phyloP scores from a whole-genome alignment of 2,113 vertebrate species.

The Lepisosteus osseus region DNA sequence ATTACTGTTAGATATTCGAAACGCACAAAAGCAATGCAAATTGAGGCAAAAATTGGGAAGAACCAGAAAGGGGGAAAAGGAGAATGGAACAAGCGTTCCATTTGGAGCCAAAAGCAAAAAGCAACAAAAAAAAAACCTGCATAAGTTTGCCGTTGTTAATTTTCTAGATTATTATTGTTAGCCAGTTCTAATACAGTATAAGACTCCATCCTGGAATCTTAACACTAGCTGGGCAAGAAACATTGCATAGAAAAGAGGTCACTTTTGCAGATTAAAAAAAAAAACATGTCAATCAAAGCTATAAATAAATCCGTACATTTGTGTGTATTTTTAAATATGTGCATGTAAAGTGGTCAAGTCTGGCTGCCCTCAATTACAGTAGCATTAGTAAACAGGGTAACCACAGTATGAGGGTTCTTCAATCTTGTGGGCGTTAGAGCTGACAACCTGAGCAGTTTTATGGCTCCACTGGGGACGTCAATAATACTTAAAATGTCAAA shows the following conservation, averaged over 20 bases:
- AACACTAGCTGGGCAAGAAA: too few species aligned
- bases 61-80: too few species aligned
- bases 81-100: too few species aligned
- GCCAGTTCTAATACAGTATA: too few species aligned
- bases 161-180: too few species aligned
- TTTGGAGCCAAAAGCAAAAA: too few species aligned
- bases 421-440: slow-evolving; percentile 1
- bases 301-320: background rate
- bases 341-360: slow-evolving; percentile 9
- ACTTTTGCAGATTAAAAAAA: background rate
- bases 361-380: background rate
- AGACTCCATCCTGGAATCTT: too few species aligned
- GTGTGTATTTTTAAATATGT: background rate
- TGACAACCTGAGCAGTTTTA: background rate
- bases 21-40: too few species aligned
- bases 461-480: slow-evolving; percentile 8
- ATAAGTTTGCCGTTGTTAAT: too few species aligned
- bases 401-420: slow-evolving; percentile 9
- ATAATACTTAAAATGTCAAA: slow-evolving; percentile 14
- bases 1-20: too few species aligned
- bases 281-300: background rate
- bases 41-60: too few species aligned
- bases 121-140: too few species aligned
- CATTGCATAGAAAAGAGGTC: background rate
- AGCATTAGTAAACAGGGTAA: slow-evolving; percentile 5